These are phyloP conservation scores for Carpatolechia fugitivella DNA, from an alignment of 2,888 invertebrate species.

Conservation along the genomic window DNA sequence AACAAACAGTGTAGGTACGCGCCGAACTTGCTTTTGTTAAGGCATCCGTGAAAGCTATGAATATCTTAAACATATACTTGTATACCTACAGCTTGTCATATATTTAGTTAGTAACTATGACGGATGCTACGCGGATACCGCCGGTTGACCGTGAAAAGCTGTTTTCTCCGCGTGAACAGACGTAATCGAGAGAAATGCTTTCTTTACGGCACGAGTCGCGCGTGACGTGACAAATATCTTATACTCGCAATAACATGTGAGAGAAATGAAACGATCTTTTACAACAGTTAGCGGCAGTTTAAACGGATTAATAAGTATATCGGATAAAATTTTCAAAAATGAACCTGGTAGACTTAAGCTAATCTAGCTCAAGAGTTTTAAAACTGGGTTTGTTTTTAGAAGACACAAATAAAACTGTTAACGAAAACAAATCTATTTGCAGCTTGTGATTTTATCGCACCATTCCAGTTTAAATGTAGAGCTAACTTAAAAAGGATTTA, in stretches of 20 bases:
- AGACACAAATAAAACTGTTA: too few species aligned
- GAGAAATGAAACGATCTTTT: background rate
- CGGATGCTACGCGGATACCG: slow-evolving; percentile 26
- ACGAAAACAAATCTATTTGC: background rate
- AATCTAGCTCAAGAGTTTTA: too few species aligned
- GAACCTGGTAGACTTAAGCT: too few species aligned
- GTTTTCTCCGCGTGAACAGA: slow-evolving; percentile 49
- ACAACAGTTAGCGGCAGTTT: too few species aligned
- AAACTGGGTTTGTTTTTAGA: too few species aligned
- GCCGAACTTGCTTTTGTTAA: too few species aligned
- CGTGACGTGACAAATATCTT: slow-evolving; percentile 14
- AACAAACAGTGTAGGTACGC: too few species aligned
- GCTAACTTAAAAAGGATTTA: background rate
- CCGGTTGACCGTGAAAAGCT: slow-evolving; percentile 53
- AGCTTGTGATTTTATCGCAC: background rate
- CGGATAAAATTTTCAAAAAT: too few species aligned
- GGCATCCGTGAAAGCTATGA: too few species aligned
- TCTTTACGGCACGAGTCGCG: slow-evolving; percentile 34
- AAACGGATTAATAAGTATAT: background rate
- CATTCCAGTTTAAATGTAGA: background rate
- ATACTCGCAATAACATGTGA: background rate
- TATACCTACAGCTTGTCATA: too few species aligned
- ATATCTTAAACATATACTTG: too few species aligned
- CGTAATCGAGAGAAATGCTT: slow-evolving; percentile 34
- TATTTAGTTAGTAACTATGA: slow-evolving; percentile 23